phyloP scores from a whole-genome alignment of 1,140 invertebrate species.

The Centruroides sculpturatus region DNA sequence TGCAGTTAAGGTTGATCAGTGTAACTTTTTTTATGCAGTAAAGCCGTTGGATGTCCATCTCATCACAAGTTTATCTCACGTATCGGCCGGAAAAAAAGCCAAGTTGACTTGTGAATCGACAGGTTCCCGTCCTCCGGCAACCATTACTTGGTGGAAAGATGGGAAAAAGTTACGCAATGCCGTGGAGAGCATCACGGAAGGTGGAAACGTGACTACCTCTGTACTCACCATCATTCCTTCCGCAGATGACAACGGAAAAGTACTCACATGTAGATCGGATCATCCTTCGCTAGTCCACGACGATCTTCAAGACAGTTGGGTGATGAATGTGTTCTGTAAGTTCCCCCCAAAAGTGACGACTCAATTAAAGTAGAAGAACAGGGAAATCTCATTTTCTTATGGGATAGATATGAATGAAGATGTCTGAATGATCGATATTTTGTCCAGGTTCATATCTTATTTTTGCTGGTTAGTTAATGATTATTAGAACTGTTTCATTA shows the following conservation, averaged over 20 bases:
- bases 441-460: no score
- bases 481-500: no score
- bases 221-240: constrained; percentile 15
- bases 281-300: constrained; percentile 30
- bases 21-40: constrained; percentile 40
- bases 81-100: constrained; percentile 63
- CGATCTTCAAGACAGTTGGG: constrained; percentile 55
- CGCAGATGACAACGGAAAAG: constrained; percentile 17
- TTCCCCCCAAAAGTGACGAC: neutral
- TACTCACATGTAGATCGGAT: constrained; percentile 20
- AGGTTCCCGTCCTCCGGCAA: constrained; percentile 65
- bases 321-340: constrained; percentile 44
- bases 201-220: neutral
- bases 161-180: constrained; percentile 26
- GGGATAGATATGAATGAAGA: no score
- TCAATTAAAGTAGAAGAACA: no score
- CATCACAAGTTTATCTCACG: constrained; percentile 55
- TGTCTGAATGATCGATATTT: no score
- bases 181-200: neutral
- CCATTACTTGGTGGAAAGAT: constrained; percentile 70
- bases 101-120: constrained; percentile 67
- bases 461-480: no score
- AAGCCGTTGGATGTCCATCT: constrained; percentile 63
- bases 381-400: no score
- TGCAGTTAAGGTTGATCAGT: no score